phyloP scores from a whole-genome alignment of 2,797 vertebrate species.

The Morelia viridis region DNA sequence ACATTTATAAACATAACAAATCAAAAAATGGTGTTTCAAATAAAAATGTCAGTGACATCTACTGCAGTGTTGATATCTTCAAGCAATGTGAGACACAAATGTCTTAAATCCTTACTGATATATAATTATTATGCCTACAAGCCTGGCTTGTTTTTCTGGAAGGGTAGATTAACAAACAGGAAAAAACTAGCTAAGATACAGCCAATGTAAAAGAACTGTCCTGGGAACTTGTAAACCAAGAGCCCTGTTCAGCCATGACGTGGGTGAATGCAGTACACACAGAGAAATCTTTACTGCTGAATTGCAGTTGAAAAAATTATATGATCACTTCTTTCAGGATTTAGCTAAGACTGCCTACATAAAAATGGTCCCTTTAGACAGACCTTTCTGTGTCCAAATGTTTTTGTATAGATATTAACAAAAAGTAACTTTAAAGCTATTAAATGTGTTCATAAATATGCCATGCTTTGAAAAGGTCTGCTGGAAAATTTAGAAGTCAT shows the following conservation, averaged over 20 bases:
- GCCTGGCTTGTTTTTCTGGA: neutral
- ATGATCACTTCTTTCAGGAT: conserved; percentile 30
- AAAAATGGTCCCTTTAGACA: conserved; percentile 36
- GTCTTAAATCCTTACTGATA: neutral
- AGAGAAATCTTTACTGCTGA: neutral
- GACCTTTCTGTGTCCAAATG: conserved; percentile 37
- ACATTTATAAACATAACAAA: neutral
- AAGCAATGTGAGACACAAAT: neutral
- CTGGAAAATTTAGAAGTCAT: conserved; percentile 42
- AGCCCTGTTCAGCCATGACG: conserved; percentile 23
- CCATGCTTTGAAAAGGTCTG: conserved; percentile 40
- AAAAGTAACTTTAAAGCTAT: conserved; percentile 46
- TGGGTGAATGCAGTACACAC: neutral
- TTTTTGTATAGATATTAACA: conserved; percentile 38
- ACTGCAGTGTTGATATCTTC: neutral
- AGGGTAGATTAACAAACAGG: neutral
- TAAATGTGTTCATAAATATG: conserved; percentile 45
- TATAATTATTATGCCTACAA: neutral
- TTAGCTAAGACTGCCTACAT: neutral
- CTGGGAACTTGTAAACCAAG: neutral
- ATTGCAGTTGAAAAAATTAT: neutral
- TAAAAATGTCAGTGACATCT: neutral
- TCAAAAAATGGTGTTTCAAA: conserved; percentile 7
- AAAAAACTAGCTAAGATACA: neutral
- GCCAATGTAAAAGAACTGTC: conserved; percentile 3